Base-by-base conservation (phyloP, 2,797 vertebrate species). In the Etheostoma nigrum region DNA sequence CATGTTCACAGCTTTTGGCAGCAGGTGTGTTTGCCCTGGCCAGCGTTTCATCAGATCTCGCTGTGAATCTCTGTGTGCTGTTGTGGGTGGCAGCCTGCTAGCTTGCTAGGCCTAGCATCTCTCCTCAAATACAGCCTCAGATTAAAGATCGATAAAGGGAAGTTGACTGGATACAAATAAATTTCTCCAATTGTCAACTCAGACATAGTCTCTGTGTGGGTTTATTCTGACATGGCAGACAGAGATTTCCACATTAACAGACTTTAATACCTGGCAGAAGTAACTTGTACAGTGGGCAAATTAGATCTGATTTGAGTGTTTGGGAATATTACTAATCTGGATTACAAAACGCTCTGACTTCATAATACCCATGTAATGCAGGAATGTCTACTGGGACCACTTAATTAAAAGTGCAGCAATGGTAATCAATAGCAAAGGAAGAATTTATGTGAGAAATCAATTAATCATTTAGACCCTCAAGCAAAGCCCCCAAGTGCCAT, bases 371-470 rank as follows among this genome's bases (percentile, higher is more conserved):
- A 42, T 65, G 42, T 63, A 53, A 64, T 33, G 7, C 49, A 58
- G 60, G 6, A 54, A 25, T 7, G 58, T 69, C 78, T 76, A 61
- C 59, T 33, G 62, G 47, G 69, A 51, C 33, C 44, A 33, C 45
- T 57, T 66, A 72, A 82, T 80, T 61, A 68, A 90, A 84, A 73
- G 52, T 61, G 53, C 25, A 14, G 30, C 25, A 60, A 68, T 65
- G 65, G 49, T 81, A 80, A 87, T 92, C 82, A 85, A 79, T 65
- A 80, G 14, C 55, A 58, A 57, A 51, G 36, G 53, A 60, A 47
- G 47, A 61, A 67, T 86, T 42, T 61, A 13, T 65, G 78, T 79
- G 70, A 84, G 84, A 48, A 83, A 83, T 88, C 70, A 74, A 78
- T 88, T 64, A 79, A 74, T 87, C 78, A 53, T 72, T 68, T 6